phyloP scores from a whole-genome alignment of 1,140 invertebrate genomes.

The Saxidomus purpurata region DNA sequence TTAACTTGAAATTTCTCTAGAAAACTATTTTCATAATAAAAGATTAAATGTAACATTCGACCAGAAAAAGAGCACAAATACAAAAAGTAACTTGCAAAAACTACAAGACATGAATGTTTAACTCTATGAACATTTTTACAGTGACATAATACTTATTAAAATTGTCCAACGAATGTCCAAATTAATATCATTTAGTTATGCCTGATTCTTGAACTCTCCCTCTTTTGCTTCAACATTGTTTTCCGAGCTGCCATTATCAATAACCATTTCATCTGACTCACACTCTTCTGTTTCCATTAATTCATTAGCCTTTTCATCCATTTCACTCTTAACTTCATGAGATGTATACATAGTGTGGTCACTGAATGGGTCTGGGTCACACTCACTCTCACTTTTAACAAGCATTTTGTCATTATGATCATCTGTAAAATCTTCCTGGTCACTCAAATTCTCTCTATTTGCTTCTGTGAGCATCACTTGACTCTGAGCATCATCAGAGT shows the following conservation, averaged over 20 bases:
- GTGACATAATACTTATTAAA: too few species aligned
- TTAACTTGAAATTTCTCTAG: too few species aligned
- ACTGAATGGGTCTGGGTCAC: background rate
- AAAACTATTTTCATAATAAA: too few species aligned
- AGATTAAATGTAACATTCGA: too few species aligned
- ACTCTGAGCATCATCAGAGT: conserved; percentile 33
- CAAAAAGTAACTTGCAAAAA: too few species aligned
- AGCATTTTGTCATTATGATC: conserved; percentile 35
- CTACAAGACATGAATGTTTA: too few species aligned
- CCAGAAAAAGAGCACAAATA: too few species aligned
- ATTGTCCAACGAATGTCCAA: too few species aligned
- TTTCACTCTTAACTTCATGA: conserved; percentile 20
- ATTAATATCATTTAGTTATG: too few species aligned
- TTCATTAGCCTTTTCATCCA: conserved; percentile 5
- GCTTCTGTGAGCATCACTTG: conserved; percentile 53
- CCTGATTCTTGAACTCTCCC: too few species aligned
- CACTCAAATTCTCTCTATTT: conserved; percentile 41
- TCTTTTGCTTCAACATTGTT: background rate
- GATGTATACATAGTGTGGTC: conserved; percentile 39
- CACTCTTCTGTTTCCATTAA: conserved; percentile 23
- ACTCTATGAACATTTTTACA: too few species aligned
- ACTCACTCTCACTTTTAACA: conserved; percentile 14
- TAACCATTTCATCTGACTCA: background rate
- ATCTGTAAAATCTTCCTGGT: conserved; percentile 14
- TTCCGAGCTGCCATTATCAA: background rate